These are phyloP conservation scores for Acanthosoma haemorrhoidale DNA, from an alignment of 2,888 invertebrate species.

Conservation along the genomic window DNA sequence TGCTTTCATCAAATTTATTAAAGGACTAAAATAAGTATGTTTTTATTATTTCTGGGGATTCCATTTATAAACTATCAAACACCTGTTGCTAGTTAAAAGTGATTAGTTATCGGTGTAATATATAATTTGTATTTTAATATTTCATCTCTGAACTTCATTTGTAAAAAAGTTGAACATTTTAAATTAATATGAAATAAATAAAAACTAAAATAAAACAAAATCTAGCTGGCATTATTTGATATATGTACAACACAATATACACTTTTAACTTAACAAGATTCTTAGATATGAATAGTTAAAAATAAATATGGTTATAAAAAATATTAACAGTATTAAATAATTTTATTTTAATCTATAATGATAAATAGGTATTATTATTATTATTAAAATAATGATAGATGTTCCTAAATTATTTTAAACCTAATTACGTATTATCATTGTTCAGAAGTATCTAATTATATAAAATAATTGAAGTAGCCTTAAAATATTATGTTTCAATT, in stretches of 20 bases:
- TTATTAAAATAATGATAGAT: too few relatives aligned
- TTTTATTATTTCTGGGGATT: too few relatives aligned
- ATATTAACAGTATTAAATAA: constrained; percentile 12
- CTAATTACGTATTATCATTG: background rate
- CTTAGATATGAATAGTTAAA: background rate
- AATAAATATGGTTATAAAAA: constrained; percentile 12
- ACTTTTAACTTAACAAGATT: background rate
- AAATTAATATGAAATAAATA: constrained; percentile 6
- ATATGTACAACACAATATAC: background rate
- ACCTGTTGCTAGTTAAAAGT: too few relatives aligned
- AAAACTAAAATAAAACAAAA: constrained; percentile 1
- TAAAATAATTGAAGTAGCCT: background rate
- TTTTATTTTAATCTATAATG: background rate
- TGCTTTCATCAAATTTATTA: too few relatives aligned
- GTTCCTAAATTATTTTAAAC: too few relatives aligned
- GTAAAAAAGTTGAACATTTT: too few relatives aligned
- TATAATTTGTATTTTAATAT: too few relatives aligned
- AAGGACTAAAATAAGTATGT: too few relatives aligned
- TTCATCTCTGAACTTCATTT: too few relatives aligned
- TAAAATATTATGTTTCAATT: background rate
- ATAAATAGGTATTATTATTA: too few relatives aligned
- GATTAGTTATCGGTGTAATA: too few relatives aligned
- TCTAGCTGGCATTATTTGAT: background rate
- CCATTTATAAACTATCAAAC: too few relatives aligned
- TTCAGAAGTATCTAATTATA: background rate